phyloP scores from a whole-genome alignment of 2,888 invertebrate species.

The Drosophila parthenogenetica region DNA sequence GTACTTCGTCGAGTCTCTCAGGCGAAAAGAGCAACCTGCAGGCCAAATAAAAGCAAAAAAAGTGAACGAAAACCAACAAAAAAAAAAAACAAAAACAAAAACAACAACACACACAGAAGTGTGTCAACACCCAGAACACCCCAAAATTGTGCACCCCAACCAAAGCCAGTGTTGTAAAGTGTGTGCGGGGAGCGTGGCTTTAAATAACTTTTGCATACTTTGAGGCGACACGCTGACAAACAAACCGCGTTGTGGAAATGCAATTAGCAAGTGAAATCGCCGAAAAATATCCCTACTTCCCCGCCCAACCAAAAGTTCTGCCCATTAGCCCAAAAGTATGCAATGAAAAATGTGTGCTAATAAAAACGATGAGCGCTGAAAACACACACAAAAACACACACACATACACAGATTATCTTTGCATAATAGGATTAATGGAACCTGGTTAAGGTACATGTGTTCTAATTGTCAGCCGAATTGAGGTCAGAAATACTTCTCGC shows the following conservation, averaged over 20 bases:
- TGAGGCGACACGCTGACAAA: constrained; percentile 28
- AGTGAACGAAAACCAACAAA: neutral
- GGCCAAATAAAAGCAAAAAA: constrained; percentile 12
- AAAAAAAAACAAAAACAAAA: constrained; percentile 6
- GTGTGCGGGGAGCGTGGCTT: constrained; percentile 47
- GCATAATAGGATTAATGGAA: neutral
- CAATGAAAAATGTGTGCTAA: constrained; percentile 36
- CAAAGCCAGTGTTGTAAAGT: constrained; percentile 33
- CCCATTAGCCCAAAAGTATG: constrained; percentile 39
- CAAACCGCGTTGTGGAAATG: constrained; percentile 55
- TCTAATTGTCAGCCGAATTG: neutral
- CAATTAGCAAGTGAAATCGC: constrained; percentile 63
- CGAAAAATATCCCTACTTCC: constrained; percentile 6
- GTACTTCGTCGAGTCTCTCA: constrained; percentile 53
- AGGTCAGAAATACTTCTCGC: neutral
- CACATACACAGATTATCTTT: neutral
- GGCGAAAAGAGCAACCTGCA: constrained; percentile 20
- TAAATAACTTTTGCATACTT: constrained; percentile 68
- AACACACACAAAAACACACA: neutral
- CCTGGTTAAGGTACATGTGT: neutral
- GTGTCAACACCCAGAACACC: constrained; percentile 51
- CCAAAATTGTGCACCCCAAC: constrained; percentile 19
- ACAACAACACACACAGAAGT: constrained; percentile 31
- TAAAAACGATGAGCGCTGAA: constrained; percentile 3
- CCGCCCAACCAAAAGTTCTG: constrained; percentile 3